Conservation (phyloP, 1,140 invertebrate genomes). For the Drosophila teissieri region DNA sequence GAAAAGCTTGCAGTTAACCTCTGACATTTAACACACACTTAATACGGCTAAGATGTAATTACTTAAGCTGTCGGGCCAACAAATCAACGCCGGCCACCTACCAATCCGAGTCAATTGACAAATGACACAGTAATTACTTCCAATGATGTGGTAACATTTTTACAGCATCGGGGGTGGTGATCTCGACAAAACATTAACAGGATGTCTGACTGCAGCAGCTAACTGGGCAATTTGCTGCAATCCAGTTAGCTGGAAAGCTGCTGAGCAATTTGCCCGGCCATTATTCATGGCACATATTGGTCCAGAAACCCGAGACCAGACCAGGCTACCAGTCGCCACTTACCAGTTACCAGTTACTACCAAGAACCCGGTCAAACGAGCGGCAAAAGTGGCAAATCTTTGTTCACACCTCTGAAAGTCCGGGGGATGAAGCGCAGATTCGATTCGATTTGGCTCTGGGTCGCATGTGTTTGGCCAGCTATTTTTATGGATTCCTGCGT, state of each 20-base stretch:
- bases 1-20: conserved; percentile 7
- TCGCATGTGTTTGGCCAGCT: conserved; percentile 67
- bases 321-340: conserved; percentile 2
- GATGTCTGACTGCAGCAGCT: conserved; percentile 48
- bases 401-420: conserved; percentile 67
- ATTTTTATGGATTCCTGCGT: conserved; percentile 82
- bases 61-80: conserved; percentile 30
- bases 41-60: conserved; percentile 29
- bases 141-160: conserved; percentile 67
- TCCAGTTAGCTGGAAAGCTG: conserved; percentile 35
- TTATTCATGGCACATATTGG: conserved; percentile 79
- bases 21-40: conserved; percentile 25
- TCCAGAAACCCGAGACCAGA: conserved; percentile 14
- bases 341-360: conserved; percentile 3
- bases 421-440: neutral
- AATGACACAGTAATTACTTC: conserved; percentile 71
- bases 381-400: conserved; percentile 81
- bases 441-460: conserved; percentile 20
- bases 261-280: conserved; percentile 73
- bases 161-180: conserved; percentile 26
- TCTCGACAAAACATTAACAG: conserved; percentile 43
- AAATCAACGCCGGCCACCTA: conserved; percentile 34
- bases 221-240: conserved; percentile 47
- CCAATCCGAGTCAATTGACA: conserved; percentile 67
- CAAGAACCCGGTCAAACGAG: conserved; percentile 60